These are phyloP conservation scores for Tiphia femorata DNA, from an alignment of 2,888 invertebrate genomes.

Conservation along the genomic window DNA sequence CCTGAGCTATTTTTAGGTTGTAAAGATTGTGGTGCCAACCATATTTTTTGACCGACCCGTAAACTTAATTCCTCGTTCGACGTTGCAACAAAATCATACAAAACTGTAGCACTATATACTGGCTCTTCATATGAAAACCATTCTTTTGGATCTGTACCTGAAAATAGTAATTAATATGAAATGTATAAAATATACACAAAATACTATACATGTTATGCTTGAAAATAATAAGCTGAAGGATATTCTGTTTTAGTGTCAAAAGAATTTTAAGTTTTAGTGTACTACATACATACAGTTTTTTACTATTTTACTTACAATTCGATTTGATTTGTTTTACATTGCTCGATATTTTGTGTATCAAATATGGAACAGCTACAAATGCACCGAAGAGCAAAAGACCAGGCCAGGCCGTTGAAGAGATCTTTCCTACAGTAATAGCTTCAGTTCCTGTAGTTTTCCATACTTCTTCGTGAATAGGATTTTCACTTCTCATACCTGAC, in stretches of 20 bases:
- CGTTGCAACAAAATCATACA: constrained; percentile 82
- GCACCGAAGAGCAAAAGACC: constrained; percentile 90
- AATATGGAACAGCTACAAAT: constrained; percentile 91
- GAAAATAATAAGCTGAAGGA: no score
- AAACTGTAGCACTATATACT: constrained; percentile 75
- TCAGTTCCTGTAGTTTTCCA: constrained; percentile 65
- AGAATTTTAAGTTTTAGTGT: neutral
- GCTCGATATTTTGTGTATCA: constrained; percentile 68
- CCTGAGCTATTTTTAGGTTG: constrained; percentile 76
- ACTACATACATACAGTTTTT: neutral
- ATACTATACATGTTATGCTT: neutral
- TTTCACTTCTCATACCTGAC: constrained; percentile 50
- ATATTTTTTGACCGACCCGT: constrained; percentile 80
- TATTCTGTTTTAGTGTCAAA: neutral
- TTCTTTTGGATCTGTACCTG: constrained; percentile 77
- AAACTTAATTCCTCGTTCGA: constrained; percentile 84
- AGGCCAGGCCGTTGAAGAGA: constrained; percentile 82
- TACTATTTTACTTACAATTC: constrained; percentile 46
- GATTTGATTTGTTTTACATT: constrained; percentile 43
- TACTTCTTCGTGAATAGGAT: constrained; percentile 59
- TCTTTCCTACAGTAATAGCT: constrained; percentile 60
- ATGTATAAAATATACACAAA: constrained; percentile 15
- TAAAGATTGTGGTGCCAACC: constrained; percentile 86
- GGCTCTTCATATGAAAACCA: constrained; percentile 75
- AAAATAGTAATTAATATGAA: no score